Percentiles rank a stretch among this genome's conserved stretches.
phyloP scores from a whole-genome alignment of 2,113 vertebrate species.

The Kryptolebias marmoratus region DNA sequence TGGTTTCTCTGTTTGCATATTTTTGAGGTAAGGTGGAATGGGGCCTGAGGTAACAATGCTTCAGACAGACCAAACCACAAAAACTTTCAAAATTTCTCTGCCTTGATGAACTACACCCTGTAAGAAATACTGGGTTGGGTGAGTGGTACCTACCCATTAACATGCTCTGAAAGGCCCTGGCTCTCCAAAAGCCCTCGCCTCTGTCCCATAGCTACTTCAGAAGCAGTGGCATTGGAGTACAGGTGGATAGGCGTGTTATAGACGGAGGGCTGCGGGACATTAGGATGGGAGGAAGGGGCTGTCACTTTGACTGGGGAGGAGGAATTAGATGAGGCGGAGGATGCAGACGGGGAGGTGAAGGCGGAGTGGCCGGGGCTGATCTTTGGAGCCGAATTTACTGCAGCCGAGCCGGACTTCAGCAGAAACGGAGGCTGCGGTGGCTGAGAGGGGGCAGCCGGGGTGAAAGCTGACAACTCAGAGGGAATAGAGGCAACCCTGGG shows the following conservation, averaged over 20 bases:
- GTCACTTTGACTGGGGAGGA: slow-evolving; percentile 86
- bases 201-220: slow-evolving; percentile 88
- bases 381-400: slow-evolving; percentile 58
- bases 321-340: slow-evolving; percentile 75
- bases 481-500: slow-evolving; percentile 93
- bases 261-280: slow-evolving; percentile 86
- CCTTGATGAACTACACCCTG: neutral
- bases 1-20: slow-evolving; percentile 18
- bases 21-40: slow-evolving; percentile 13
- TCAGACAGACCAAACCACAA: slow-evolving; percentile 2
- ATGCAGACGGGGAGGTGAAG: slow-evolving; percentile 67
- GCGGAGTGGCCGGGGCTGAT: slow-evolving; percentile 57
- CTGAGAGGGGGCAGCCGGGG: slow-evolving; percentile 82
- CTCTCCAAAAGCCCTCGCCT: slow-evolving; percentile 88
- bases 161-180: slow-evolving; percentile 86
- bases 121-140: neutral
- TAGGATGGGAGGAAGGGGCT: slow-evolving; percentile 76
- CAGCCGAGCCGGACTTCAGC: slow-evolving; percentile 57
- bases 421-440: slow-evolving; percentile 76
- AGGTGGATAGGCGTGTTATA: slow-evolving; percentile 86
- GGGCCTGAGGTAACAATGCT: neutral
- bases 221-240: slow-evolving; percentile 83
- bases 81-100: slow-evolving; percentile 3
- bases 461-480: slow-evolving; percentile 93
- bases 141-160: slow-evolving; percentile 91